phyloP scores from a whole-genome alignment of 2,113 vertebrate species.

The Rhinolophus sinicus region DNA sequence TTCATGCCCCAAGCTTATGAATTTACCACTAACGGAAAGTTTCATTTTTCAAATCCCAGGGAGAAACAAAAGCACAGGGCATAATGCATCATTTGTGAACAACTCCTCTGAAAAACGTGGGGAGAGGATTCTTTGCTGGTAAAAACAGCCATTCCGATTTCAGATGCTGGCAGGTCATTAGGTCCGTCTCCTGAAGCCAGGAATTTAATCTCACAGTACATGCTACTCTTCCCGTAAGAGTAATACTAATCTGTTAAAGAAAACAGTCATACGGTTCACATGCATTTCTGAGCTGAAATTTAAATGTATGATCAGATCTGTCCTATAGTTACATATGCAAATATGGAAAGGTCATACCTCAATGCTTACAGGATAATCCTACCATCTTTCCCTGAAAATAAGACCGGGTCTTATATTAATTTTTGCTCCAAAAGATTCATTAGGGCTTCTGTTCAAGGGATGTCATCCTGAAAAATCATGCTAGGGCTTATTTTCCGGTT shows the following conservation, averaged over 20 bases:
- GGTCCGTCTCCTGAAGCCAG: neutral
- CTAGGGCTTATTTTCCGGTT: too few relatives aligned
- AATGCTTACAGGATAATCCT: neutral
- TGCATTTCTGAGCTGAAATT: neutral
- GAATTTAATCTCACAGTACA: slow-evolving; percentile 21
- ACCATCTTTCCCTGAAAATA: too few relatives aligned
- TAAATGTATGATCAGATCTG: neutral
- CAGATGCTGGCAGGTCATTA: neutral
- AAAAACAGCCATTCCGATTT: neutral
- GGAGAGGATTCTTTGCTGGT: neutral
- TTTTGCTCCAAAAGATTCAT: too few relatives aligned
- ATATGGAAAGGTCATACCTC: neutral
- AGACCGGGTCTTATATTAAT: too few relatives aligned
- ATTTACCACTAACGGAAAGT: slow-evolving; percentile 44
- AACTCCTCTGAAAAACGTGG: neutral
- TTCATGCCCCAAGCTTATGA: slow-evolving; percentile 31
- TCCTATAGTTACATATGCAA: neutral
- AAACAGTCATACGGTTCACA: slow-evolving; percentile 22
- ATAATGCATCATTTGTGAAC: slow-evolving; percentile 5
- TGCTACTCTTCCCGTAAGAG: neutral
- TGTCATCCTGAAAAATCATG: too few relatives aligned
- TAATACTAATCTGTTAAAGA: slow-evolving; percentile 40
- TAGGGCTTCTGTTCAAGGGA: too few relatives aligned
- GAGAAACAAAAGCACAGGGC: slow-evolving; percentile 4
- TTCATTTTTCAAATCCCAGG: slow-evolving; percentile 54